A percentile compares a stretch with the other conserved stretches of the same genome.
Conservation (phyloP, 2,797 vertebrate species). For the Trichosurus vulpecula region DNA sequence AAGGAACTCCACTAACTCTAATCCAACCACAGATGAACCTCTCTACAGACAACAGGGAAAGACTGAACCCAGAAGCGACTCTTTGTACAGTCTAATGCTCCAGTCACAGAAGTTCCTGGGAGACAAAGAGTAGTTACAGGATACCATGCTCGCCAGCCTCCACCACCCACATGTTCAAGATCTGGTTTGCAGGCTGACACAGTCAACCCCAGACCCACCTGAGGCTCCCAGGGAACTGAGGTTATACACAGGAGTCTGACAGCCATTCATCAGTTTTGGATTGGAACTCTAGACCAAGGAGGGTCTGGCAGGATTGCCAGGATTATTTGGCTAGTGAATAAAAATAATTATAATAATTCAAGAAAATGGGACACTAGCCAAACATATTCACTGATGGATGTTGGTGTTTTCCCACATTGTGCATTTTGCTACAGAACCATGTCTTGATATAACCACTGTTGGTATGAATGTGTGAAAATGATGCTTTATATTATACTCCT, state of each 20-base stretch:
- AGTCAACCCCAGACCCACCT: not conserved
- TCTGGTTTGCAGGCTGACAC: not conserved
- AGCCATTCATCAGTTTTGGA: not conserved
- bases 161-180: not conserved
- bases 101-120: not conserved
- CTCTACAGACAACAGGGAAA: not conserved
- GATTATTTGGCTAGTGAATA: not conserved
- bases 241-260: not conserved
- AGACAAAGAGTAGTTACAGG: not conserved
- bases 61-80: not conserved
- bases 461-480: not conserved
- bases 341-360: not conserved
- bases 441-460: not conserved
- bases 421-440: not conserved
- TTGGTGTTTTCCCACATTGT: not conserved
- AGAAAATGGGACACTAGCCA: not conserved
- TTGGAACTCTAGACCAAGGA: not conserved
- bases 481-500: not conserved
- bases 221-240: not conserved
- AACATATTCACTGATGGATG: not conserved
- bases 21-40: not conserved
- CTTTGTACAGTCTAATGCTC: not conserved
- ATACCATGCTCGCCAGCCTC: not conserved
- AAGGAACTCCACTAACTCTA: not conserved
- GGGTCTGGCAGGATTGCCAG: not conserved